Percentiles rank a stretch among this genome's conserved stretches.
Conservation (phyloP, 2,797 vertebrate genomes). For the Calcarius lapponicus region DNA sequence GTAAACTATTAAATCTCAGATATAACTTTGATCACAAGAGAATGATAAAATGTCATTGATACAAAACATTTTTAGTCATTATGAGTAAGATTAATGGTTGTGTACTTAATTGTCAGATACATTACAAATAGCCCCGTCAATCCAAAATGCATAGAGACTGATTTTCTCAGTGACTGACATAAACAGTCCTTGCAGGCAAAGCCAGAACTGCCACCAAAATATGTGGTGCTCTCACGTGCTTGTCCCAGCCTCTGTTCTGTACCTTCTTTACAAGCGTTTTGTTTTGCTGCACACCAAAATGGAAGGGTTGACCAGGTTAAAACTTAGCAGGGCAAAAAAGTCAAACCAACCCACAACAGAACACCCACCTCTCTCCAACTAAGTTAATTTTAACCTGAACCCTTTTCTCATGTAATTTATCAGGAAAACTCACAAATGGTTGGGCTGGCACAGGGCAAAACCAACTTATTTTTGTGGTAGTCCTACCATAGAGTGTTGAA, state of each 20-base stretch:
- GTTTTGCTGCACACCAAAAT: neutral
- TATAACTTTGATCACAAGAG: neutral
- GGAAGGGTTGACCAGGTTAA: neutral
- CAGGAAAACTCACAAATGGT: neutral
- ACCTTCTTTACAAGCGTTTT: neutral
- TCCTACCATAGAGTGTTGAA: neutral
- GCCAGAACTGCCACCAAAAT: neutral
- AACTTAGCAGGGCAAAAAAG: neutral
- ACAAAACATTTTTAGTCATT: neutral
- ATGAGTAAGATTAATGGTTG: neutral
- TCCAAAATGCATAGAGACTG: neutral
- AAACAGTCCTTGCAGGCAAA: neutral
- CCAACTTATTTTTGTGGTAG: neutral
- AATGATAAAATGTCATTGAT: neutral
- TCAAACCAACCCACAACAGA: neutral
- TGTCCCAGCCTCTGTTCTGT: neutral
- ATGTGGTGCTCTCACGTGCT: accelerated
- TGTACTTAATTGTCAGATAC: neutral
- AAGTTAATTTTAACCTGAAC: neutral
- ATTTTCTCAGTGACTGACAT: neutral
- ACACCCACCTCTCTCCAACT: neutral
- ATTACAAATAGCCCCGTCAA: neutral
- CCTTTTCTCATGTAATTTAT: neutral
- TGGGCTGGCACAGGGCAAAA: neutral
- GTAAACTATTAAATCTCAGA: neutral